Evolutionary conservation across 2,888 invertebrate genomes (phyloP), one percentile per base, ranked within the genome.

Genomic region (Drosophila diplacantha): DNA sequence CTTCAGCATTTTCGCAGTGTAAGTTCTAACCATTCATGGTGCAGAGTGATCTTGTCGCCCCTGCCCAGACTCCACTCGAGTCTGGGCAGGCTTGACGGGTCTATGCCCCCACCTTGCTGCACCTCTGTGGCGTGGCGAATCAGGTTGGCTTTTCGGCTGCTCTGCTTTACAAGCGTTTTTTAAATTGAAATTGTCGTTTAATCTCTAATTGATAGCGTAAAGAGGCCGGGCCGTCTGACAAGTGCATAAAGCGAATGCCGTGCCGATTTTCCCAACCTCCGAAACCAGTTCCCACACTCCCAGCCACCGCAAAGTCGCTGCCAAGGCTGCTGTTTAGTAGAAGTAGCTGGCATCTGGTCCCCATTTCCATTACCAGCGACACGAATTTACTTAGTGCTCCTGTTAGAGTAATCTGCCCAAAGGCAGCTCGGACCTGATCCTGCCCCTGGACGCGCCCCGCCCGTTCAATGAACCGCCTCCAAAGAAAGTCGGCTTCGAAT

Each of bases 171-270:
- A 63, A 61, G 61, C 39, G 47, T 52, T 64, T 73, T 72, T 72
- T 53, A 75, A 67, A 69, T 83, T 83, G 57, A 77, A 77, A 72
- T 69, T 81, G 77, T 75, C 81, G 81, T 59, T 83, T 83, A 70
- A 81, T 70, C 81, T 83, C 59, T 67, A 74, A 75, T 74, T 65
- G 81, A 74, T 67, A 61, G 78, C 56, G 38, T 20, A 16, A 52
- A 34, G 37, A 66, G 54, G 51, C 55, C 66, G 68, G 66, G 60
- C 47, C 62, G 44, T 38, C 49, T 67, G 49, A 67, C 82, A 53
- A 75, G 75, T 69, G 61, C 70, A 60, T 61, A 35, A 56, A 66
- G 67, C 61, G 66, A 60, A 59, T 65, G 77, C 55, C 71, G 41
- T 61, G 38, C 50, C 53, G 59, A 57, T 80, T 82, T 76, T 68